phyloP scores from a whole-genome alignment of 2,113 vertebrate genomes.

The Misgurnus mizolepis region DNA sequence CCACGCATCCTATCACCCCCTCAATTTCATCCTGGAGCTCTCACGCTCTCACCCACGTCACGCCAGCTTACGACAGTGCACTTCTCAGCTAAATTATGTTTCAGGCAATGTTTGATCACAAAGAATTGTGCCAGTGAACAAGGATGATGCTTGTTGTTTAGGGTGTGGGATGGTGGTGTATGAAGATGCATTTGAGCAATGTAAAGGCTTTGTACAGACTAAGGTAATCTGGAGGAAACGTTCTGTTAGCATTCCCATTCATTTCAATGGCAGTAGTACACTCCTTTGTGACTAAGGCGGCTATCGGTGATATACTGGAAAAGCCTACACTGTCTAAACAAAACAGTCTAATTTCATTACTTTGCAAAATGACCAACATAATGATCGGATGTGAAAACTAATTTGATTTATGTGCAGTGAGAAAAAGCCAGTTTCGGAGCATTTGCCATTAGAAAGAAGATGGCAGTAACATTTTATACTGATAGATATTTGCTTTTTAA shows the following conservation, averaged over 20 bases:
- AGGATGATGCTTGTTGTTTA: slow-evolving; percentile 13
- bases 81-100: slow-evolving; percentile 42
- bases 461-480: neutral
- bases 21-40: slow-evolving; percentile 32
- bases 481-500: neutral
- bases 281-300: too few species aligned
- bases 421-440: too few species aligned
- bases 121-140: slow-evolving; percentile 23
- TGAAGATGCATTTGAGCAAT: neutral
- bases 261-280: neutral
- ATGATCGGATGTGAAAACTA: neutral
- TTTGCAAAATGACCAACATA: neutral
- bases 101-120: slow-evolving; percentile 33
- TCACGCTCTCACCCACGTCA: slow-evolving; percentile 42
- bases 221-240: neutral
- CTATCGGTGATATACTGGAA: too few species aligned
- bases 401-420: neutral
- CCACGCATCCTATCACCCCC: slow-evolving; percentile 31
- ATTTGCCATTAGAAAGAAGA: neutral
- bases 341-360: too few species aligned
- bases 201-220: neutral
- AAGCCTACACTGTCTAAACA: too few species aligned
- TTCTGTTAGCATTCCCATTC: neutral
- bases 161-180: neutral
- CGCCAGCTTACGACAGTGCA: slow-evolving; percentile 13